Conservation (phyloP, 2,113 vertebrate species). For the Mustela lutreola region DNA sequence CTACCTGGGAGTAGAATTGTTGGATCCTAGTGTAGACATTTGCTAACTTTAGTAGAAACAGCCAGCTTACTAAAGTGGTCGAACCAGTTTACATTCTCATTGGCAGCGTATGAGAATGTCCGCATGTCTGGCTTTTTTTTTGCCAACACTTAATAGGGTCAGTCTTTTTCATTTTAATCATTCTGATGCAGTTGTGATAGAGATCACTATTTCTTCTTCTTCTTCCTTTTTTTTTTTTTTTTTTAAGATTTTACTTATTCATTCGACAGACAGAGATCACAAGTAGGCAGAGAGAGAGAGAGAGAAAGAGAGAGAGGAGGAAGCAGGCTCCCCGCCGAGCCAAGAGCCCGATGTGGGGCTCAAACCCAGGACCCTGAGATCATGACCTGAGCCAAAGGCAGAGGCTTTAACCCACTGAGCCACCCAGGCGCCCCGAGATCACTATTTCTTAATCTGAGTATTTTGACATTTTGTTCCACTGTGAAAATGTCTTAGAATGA, state of each 20-base stretch:
- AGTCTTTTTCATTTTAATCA: background rate
- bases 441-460: background rate
- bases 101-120: background rate
- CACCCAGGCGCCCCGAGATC: no score
- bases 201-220: background rate
- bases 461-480: background rate
- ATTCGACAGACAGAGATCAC: no score
- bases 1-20: conserved; percentile 20
- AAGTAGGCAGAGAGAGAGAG: no score
- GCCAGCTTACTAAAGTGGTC: background rate
- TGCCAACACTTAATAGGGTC: background rate
- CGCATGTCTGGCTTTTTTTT: background rate
- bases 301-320: no score
- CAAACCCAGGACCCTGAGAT: no score
- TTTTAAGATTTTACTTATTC: no score
- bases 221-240: no score
- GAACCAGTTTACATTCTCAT: conserved; percentile 8
- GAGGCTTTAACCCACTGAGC: no score
- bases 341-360: no score
- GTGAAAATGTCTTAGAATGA: background rate
- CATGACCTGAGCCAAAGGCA: no score
- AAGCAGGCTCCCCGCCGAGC: no score
- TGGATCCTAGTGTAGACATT: background rate
- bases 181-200: background rate
- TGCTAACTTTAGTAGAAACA: conserved; percentile 2